Evolutionary conservation across 2,113 vertebrate genomes (phyloP).

Genomic region (Salvelinus alpinus): DNA sequence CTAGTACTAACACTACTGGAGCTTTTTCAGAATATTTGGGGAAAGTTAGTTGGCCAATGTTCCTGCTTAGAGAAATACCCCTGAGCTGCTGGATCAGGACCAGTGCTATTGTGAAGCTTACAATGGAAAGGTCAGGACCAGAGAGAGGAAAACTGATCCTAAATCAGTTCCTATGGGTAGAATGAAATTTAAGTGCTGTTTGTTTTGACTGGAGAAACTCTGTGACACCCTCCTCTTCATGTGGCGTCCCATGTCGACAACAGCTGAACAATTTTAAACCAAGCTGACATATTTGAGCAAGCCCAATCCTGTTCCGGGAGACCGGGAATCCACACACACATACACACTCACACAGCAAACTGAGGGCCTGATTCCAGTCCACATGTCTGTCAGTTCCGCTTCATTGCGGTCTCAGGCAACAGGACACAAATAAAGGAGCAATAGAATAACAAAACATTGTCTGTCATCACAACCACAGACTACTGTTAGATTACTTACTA

Average conservation of each 20-base stretch:
- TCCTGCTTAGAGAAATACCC: no score
- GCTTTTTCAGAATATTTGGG: no score
- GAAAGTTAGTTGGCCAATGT: no score
- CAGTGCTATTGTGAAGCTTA: neutral
- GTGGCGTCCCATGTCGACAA: slow-evolving; percentile 17
- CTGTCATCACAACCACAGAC: neutral
- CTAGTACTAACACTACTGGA: neutral
- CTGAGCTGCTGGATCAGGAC: no score
- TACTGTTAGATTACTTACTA: neutral
- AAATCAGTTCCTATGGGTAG: neutral
- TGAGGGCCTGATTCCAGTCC: neutral
- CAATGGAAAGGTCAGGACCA: neutral
- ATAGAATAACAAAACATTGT: neutral
- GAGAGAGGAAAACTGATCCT: neutral
- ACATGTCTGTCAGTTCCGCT: neutral
- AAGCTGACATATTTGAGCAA: slow-evolving; percentile 30
- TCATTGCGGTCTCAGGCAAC: slow-evolving; percentile 21
- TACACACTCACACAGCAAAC: neutral
- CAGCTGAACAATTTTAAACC: slow-evolving; percentile 20
- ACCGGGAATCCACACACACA: slow-evolving; percentile 7
- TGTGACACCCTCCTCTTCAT: neutral
- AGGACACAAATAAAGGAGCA: slow-evolving; percentile 30
- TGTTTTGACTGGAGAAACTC: slow-evolving; percentile 27
- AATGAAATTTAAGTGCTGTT: neutral
- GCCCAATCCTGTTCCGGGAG: slow-evolving; percentile 16